These are phyloP conservation scores for Sthenelais limicola DNA, from an alignment of 2,888 invertebrate species.

Conservation along the genomic window DNA sequence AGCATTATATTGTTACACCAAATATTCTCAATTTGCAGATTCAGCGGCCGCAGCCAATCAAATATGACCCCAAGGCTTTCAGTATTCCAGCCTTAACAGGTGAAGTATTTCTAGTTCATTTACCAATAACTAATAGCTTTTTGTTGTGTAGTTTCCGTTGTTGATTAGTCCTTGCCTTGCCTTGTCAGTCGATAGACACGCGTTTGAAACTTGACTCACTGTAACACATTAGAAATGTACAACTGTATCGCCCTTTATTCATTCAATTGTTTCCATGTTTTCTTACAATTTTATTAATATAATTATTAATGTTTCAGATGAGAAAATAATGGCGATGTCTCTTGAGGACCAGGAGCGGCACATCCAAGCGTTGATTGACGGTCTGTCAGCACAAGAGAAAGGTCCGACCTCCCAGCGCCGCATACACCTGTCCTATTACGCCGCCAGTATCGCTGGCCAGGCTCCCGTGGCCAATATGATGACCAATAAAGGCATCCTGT, in stretches of 20 bases:
- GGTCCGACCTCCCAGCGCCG: slow-evolving; percentile 70
- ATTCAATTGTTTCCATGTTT: too few relatives aligned
- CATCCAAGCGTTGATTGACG: slow-evolving; percentile 60
- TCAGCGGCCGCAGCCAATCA: slow-evolving; percentile 63
- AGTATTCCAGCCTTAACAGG: slow-evolving; percentile 65
- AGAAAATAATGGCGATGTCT: slow-evolving; percentile 62
- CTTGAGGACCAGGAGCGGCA: slow-evolving; percentile 65
- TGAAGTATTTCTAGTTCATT: too few relatives aligned
- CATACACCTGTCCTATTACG: slow-evolving; percentile 68
- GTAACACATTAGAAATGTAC: too few relatives aligned
- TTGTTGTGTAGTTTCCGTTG: too few relatives aligned
- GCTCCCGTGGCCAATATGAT: slow-evolving; percentile 57
- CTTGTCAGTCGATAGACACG: too few relatives aligned
- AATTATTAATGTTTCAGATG: too few relatives aligned
- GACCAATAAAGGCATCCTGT: slow-evolving; percentile 55
- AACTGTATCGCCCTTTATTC: too few relatives aligned
- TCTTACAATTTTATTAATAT: too few relatives aligned
- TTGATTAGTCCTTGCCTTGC: too few relatives aligned
- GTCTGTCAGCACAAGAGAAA: slow-evolving; percentile 60
- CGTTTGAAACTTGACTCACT: too few relatives aligned
- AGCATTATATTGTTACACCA: too few relatives aligned
- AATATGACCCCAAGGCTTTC: slow-evolving; percentile 68
- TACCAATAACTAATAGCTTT: too few relatives aligned
- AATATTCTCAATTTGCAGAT: slow-evolving; percentile 63
- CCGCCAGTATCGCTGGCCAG: slow-evolving; percentile 57